Percentiles rank a stretch among this genome's conserved stretches.
These are phyloP conservation scores for Tenthredo notha DNA, from an alignment of 2,888 invertebrate genomes.

Conservation along the genomic window DNA sequence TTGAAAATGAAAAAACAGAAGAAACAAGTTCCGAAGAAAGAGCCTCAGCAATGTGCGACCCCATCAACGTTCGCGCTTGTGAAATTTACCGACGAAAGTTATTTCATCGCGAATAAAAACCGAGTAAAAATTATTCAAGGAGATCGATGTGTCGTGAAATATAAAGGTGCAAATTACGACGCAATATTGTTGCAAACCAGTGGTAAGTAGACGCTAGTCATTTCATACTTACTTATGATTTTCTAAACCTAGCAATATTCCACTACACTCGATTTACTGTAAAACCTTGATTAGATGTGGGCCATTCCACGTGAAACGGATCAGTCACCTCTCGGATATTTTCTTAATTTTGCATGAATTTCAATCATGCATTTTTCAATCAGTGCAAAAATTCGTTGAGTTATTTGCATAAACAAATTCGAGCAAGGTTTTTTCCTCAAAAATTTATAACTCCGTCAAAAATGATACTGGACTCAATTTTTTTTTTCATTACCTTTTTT, in stretches of 20 bases:
- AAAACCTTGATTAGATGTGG: neutral
- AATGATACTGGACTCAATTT: too few species aligned
- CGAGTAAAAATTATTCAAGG: neutral
- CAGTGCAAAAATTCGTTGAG: too few species aligned
- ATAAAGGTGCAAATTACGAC: neutral
- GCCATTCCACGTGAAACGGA: too few species aligned
- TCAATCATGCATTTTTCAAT: too few species aligned
- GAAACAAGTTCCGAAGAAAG: neutral
- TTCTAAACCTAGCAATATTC: neutral
- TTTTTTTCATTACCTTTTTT: too few species aligned
- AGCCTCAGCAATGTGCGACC: neutral
- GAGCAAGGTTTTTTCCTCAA: too few species aligned
- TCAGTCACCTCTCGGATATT: too few species aligned
- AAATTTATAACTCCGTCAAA: too few species aligned
- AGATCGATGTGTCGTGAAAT: neutral
- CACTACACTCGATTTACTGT: neutral
- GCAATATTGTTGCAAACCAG: constrained; percentile 8
- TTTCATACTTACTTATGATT: neutral
- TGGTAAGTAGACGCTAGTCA: neutral
- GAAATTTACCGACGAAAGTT: neutral
- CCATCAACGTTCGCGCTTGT: neutral
- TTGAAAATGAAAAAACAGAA: neutral
- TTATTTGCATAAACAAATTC: too few species aligned
- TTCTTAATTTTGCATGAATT: too few species aligned
- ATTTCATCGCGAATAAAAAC: neutral